A percentile compares a stretch with the other conserved stretches of the same genome.
Evolutionary conservation across 2,113 vertebrate species (phyloP).

Genomic region (Pongo pygmaeus): DNA sequence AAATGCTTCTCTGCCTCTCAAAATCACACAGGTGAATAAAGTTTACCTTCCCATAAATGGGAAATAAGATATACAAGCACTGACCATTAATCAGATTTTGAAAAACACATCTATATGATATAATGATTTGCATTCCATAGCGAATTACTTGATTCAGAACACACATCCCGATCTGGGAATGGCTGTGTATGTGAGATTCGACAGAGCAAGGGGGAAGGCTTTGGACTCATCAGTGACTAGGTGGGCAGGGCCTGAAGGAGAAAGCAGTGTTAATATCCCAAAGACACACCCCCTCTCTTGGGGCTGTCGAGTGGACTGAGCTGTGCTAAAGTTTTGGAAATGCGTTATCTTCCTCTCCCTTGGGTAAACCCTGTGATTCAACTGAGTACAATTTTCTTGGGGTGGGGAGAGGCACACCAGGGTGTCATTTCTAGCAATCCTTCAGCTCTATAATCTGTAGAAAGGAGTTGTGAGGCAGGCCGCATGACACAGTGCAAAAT

Average conservation of each 20-base stretch:
- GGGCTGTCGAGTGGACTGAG: background rate
- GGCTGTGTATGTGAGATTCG: background rate
- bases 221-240: background rate
- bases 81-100: constrained; percentile 17
- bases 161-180: background rate
- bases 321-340: constrained; percentile 22
- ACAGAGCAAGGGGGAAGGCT: background rate
- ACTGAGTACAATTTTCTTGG: background rate
- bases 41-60: background rate
- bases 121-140: background rate
- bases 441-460: background rate
- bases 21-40: background rate
- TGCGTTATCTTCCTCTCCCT: constrained; percentile 11
- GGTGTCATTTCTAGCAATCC: background rate
- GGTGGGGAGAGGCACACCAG: too few relatives aligned
- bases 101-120: background rate
- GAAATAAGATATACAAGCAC: constrained; percentile 28
- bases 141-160: constrained; percentile 5
- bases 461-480: background rate
- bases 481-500: constrained; percentile 16
- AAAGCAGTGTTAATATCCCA: background rate
- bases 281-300: background rate
- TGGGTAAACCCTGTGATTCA: background rate
- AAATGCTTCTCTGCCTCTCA: background rate
- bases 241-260: background rate